Conservation (phyloP, 2,797 vertebrate genomes). For the Orientallactaga sibirica region DNA sequence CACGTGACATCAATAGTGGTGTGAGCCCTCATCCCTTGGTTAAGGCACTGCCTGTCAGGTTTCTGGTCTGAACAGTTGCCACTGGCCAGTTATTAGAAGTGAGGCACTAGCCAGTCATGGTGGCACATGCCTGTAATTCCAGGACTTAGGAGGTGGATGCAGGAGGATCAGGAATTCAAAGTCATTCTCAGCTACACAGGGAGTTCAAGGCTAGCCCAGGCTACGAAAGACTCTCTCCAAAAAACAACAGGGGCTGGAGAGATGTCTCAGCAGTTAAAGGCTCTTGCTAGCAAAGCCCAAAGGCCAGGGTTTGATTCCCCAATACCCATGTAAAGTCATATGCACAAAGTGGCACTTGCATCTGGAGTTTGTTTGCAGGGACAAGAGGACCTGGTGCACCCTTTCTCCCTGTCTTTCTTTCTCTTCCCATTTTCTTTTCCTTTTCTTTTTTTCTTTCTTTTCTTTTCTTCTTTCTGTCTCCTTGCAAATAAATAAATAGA, state of each 20-base stretch:
- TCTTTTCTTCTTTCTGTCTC: no score
- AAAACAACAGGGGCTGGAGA: neutral
- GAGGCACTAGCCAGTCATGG: neutral
- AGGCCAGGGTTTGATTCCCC: no score
- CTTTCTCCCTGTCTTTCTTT: no score
- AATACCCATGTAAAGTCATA: no score
- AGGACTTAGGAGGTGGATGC: neutral
- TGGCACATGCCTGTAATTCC: neutral
- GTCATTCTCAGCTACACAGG: neutral
- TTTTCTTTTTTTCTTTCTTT: no score
- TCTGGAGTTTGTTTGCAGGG: no score
- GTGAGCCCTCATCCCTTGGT: neutral
- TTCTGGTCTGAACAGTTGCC: neutral
- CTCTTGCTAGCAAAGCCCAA: no score
- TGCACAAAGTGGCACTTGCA: no score
- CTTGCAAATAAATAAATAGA: no score
- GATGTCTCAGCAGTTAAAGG: no score
- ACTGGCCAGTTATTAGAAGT: accelerated
- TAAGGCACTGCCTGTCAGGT: accelerated
- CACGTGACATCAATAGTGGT: accelerated
- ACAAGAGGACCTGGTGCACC: no score
- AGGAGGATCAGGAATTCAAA: neutral
- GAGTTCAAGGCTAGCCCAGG: neutral
- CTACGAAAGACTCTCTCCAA: neutral
- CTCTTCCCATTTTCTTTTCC: no score